Conservation (phyloP, 2,113 vertebrate genomes). For the Dipodomys stephensi region DNA sequence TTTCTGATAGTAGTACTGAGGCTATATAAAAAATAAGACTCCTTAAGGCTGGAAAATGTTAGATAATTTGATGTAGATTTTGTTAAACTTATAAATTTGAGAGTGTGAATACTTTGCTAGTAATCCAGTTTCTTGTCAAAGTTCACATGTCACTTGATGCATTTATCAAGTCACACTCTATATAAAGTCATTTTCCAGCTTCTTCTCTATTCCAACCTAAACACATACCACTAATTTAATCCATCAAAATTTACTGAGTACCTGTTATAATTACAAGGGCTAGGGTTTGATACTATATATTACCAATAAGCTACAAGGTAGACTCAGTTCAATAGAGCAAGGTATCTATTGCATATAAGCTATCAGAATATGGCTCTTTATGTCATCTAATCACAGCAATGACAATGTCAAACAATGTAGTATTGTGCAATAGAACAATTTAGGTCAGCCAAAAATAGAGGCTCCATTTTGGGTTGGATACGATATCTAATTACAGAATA, state of each 20-base stretch:
- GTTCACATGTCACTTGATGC: not conserved
- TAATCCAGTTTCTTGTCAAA: constrained; percentile 54
- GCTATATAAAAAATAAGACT: not conserved
- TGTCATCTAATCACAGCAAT: not conserved
- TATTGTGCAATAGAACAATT: not conserved
- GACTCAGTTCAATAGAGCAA: constrained; percentile 42
- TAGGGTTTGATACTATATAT: not conserved
- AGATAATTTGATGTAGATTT: not conserved
- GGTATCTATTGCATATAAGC: not conserved
- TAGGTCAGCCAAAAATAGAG: not conserved
- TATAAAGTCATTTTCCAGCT: not conserved
- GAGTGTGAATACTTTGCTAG: constrained; percentile 17
- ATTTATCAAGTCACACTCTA: constrained; percentile 35
- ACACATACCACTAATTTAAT: not conserved
- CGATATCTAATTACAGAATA: constrained; percentile 27
- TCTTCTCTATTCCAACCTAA: not conserved
- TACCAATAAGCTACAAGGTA: not conserved
- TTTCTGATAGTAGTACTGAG: not conserved
- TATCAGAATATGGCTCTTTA: constrained; percentile 3
- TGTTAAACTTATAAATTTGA: constrained; percentile 21
- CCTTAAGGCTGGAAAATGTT: not conserved
- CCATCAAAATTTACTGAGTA: not conserved
- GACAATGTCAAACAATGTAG: not conserved
- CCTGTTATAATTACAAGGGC: not conserved
- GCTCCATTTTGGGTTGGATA: constrained; percentile 32